phyloP scores from a whole-genome alignment of 2,888 invertebrate species.

The Tenodera sinensis region DNA sequence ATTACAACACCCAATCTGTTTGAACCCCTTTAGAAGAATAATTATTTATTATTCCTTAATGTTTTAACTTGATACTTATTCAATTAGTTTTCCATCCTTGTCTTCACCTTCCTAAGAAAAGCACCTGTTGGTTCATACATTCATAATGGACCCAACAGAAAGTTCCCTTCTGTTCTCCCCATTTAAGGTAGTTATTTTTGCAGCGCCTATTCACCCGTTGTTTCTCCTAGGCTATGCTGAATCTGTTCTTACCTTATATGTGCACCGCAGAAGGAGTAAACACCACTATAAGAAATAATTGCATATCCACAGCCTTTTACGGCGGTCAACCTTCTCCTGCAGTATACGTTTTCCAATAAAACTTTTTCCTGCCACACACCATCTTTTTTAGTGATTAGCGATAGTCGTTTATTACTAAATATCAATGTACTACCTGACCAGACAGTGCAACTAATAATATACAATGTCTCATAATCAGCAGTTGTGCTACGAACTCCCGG shows the following conservation, averaged over 20 bases:
- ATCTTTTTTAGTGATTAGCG: too few relatives aligned
- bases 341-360: background rate
- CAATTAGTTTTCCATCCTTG: too few relatives aligned
- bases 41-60: too few relatives aligned
- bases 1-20: too few relatives aligned
- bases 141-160: background rate
- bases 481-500: too few relatives aligned
- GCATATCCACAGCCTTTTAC: background rate
- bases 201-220: background rate
- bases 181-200: background rate
- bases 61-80: too few relatives aligned
- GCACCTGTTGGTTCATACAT: background rate
- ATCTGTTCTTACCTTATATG: background rate
- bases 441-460: too few relatives aligned
- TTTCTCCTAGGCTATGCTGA: background rate
- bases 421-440: too few relatives aligned
- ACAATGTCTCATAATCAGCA: too few relatives aligned
- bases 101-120: too few relatives aligned
- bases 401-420: too few relatives aligned
- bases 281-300: background rate
- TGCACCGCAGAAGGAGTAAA: background rate
- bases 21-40: too few relatives aligned
- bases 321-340: background rate
- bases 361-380: background rate
- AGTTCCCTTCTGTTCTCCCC: background rate